Evolutionary conservation across 2,888 invertebrate genomes (phyloP), one percentile per base, ranked within the genome.

Genomic region (Chalcis sispes): DNA sequence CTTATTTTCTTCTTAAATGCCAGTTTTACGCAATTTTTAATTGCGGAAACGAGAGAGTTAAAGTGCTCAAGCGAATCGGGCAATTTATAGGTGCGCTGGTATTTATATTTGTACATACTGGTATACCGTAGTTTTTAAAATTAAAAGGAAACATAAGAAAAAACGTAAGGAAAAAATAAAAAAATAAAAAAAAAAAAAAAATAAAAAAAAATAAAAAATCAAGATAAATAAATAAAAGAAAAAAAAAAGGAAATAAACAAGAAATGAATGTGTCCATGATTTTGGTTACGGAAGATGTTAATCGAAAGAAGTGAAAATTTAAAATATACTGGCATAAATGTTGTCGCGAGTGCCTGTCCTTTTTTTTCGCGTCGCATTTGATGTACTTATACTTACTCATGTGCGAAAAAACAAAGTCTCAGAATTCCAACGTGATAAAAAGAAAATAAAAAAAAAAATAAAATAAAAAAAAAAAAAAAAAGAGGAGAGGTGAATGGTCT

Each of bases 51-150:
- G 66, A 7, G 59, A 64, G 32, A 40, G 36, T 62, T 46, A 48
- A 72, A 42, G 25, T 36, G 40, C 54, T 71, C 32, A 29, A 46
- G 73, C 61, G 46, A 76, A 56, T 71, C 40, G 77, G 78, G 74
- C 77, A 76, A 79, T 61, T 76, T 72, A 75, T 42, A 67, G 79
- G 75, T 79, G 78, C 76, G 71, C 72, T 80, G 77, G 76, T 76
- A 80, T 79, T 79, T 80, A 78, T 79, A 80, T 79, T 74, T 82
- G 80, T 81, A 81, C 52, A 80, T 82, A 82, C 59, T 72, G 69
- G 58, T 73, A 75, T 50, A 75, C 40, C 42, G 50, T 73, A 73
- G 54, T 59, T 58, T 36, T 20, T 75, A 75, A 69, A 69, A 69
- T 67, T 71, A 50, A 72, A 27, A 36, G 15, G 36, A 67, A 36